Evolutionary conservation across 1,140 invertebrate species (phyloP), one percentile per base, ranked within the genome.

Genomic region (Hylaeus anthracinus): DNA sequence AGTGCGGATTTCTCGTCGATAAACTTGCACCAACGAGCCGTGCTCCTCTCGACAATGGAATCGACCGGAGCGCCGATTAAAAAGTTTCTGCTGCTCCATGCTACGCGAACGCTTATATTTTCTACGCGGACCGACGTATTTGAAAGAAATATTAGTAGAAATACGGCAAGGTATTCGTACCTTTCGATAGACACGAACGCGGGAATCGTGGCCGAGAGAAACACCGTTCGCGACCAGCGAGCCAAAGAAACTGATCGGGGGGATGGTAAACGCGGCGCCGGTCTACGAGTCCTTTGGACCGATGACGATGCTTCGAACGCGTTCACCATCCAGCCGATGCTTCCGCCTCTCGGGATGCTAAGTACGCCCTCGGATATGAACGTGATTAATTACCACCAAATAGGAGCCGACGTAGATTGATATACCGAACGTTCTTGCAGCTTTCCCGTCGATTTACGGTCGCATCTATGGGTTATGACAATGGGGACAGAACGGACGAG

Each of bases 321-420:
- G 72, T 75, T 75, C 45, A 45, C 53, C 53, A 66, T 67, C 63
- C 58, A 53, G 37, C 51, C 77, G 48, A 43, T 43, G 63, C 72
- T 74, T 74, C 72, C 78, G 58, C 63, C 72, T 72, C 85, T 78
- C 80, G 83, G 61, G 89, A 91, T 91, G 88, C 88, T 91, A 91
- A 91, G 90, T 90, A 90, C 90, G 88, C 85, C 87, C 86, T 85
- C 83, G 88, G 88, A 89, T 88, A 79, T 73, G 84, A 84, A 74
- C 87, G 88, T 92, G 91, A 92, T 92, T 92, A 92, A 92, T 92
- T 92, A 92, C 88, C 88, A 82, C 86, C 91, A 92, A 92, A 91
- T 92, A 91, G 89, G 88, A 91, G 86, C 87, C 86, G 91, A 92
- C 90, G 89, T 91, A 83, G 89, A 92, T 90, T 91, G 91, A 91